Evolutionary conservation across 2,113 vertebrate genomes (phyloP), one percentile per base, ranked within the genome.

Genomic region (Chrysemys picta): DNA sequence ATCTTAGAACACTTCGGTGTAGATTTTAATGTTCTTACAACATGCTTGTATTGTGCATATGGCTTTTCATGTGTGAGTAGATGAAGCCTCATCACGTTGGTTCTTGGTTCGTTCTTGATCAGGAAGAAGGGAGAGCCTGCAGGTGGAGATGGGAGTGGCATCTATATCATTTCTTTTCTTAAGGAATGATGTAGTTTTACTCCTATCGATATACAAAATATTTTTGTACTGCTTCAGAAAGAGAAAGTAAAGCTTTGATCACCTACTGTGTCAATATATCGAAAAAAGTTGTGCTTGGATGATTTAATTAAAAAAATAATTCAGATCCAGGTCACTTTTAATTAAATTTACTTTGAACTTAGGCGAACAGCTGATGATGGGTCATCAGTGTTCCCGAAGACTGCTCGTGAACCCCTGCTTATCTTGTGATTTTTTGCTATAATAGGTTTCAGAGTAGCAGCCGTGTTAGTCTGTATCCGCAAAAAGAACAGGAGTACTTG

Each of bases 21-120:
- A 82, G 95, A 95, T 96, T 95, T 96, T 88, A 85, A 24, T 86
- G 79, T 75, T 92, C 89, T 90, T 97, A 93, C 94, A 95, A 95
- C 85, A 95, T 97, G 93, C 94, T 96, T 96, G 94, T 47, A 29
- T 95, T 97, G 96, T 95, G 95, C 95, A 93, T 93, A 47, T 59
- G 93, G 95, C 81, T 96, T 97, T 95, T 95, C 89, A 88, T 96
- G 84, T 96, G 83, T 95, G 93, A 96, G 95, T 97, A 95, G 93
- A 88, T 91, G 95, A 95, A 97, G 84, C 25, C 84, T 88, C 94
- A 83, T 95, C 96, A 96, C 91, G 94, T 86, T 96, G 94, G 93
- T 96, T 96, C 93, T 69, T 93, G 76, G 69, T 90, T 90, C 80
- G 27, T 45, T 82, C 79, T 95, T 97, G 88, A 94, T 95, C 89